Evolutionary conservation across 2,888 invertebrate species (phyloP).

Genomic region (Esperia sulphurella): DNA sequence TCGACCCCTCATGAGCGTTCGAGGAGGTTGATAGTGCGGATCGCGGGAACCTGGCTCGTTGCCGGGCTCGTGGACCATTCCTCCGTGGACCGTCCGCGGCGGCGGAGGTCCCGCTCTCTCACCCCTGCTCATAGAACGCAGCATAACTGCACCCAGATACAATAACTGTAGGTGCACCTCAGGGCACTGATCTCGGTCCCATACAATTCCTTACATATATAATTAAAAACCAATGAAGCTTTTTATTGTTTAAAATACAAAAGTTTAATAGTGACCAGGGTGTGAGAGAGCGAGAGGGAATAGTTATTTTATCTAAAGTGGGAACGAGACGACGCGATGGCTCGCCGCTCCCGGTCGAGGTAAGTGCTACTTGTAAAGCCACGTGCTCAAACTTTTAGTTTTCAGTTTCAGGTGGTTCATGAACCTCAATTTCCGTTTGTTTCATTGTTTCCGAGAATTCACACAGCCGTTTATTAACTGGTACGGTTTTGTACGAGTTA

Average conservation of each 20-base stretch:
- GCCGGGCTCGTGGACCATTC: conserved; percentile 66
- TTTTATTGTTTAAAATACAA: background rate
- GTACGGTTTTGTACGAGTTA: conserved; percentile 13
- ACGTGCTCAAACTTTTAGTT: conserved; percentile 66
- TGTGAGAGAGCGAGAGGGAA: conserved; percentile 71
- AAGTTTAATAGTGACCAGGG: conserved; percentile 38
- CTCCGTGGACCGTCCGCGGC: conserved; percentile 71
- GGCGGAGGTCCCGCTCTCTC: conserved; percentile 77
- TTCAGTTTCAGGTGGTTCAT: conserved; percentile 36
- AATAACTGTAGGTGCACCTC: conserved; percentile 29
- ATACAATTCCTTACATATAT: conserved; percentile 2
- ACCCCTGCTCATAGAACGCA: conserved; percentile 44
- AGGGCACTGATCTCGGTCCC: conserved; percentile 26
- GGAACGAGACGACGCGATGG: conserved; percentile 73
- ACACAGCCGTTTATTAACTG: conserved; percentile 14
- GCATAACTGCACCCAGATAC: conserved; percentile 32
- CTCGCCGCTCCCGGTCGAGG: conserved; percentile 64
- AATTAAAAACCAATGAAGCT: conserved; percentile 8
- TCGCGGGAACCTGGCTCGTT: conserved; percentile 65
- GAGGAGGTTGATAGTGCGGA: conserved; percentile 63
- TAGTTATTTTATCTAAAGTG: conserved; percentile 59
- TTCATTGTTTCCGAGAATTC: conserved; percentile 25
- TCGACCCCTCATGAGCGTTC: conserved; percentile 67
- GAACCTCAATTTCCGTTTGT: conserved; percentile 25
- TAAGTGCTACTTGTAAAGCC: conserved; percentile 67